Base-by-base conservation (phyloP, 2,113 vertebrate genomes). In the Sturnus vulgaris region DNA sequence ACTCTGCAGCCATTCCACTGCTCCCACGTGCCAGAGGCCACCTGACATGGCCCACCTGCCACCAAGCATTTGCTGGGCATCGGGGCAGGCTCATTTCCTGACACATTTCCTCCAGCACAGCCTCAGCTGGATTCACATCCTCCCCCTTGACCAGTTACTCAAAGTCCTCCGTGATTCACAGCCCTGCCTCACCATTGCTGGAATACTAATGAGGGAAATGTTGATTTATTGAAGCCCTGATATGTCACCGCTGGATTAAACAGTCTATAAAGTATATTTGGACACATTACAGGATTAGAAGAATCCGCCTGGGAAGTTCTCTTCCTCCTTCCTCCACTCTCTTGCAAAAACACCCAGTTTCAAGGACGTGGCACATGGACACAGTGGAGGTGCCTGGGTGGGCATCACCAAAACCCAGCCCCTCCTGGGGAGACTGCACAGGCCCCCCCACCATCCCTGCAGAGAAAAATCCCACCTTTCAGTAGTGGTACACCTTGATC, bases 401-500 rank as follows among this genome's bases (percentile, higher is more conserved):
- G 31, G 84, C 27, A 52, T 3, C 25, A 10, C 73, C 2, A 13
- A 27, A 65, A 30, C 17, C 28, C 44, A 4, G 0, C 3, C 17
- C 12, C 8, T 0, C 15, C 0, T 1, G 15, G 28, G 39, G n/a
- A n/a, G 12, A 17, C 20, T 2, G 11, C 55, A 12, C 1, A 0
- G 35, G 6, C 12, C 15, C 19, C 1, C 2, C 25, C 33, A 30
- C 68, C 30, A 5, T 2, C 79, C 35, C 55, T 39, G 35, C 50
- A 53, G 91, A 79, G 28, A 27, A 15, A 8, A 23, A 31, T 1
- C 39, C 33, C 83, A 52, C 63, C 75, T 82, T 28, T 98, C 75
- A 99, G 93, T 96, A 99, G 55, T 94, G 98, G 93, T 98, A 99
- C 66, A 99, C 98, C 90, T 98, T 98, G 86, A 99, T 98, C 49